Evolutionary conservation across 2,888 invertebrate species (phyloP).

Genomic region (Cheilosia urbana): DNA sequence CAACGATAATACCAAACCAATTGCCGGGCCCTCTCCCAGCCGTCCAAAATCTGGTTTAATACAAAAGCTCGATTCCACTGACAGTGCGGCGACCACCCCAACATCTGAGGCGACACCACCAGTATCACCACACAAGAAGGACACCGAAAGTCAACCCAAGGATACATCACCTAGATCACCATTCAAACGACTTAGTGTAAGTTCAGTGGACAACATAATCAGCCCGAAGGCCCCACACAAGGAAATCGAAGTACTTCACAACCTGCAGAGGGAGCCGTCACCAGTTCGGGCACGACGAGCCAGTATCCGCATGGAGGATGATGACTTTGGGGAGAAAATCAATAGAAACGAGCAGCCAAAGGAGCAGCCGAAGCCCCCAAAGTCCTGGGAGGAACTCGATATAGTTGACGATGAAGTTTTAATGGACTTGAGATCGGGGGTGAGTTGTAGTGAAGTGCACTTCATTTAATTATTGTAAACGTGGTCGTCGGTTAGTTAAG

Average conservation of each 20-base stretch:
- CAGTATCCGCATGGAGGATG: constrained; percentile 59
- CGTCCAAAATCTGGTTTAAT: constrained; percentile 30
- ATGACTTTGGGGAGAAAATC: constrained; percentile 52
- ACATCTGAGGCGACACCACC: constrained; percentile 62
- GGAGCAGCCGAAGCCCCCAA: constrained; percentile 76
- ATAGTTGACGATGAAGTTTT: constrained; percentile 86
- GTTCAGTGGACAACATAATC: constrained; percentile 84
- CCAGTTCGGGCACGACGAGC: constrained; percentile 83
- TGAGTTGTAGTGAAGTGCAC: constrained; percentile 81
- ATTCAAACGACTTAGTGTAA: constrained; percentile 80
- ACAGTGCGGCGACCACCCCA: constrained; percentile 43
- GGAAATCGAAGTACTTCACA: constrained; percentile 88
- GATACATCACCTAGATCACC: constrained; percentile 79
- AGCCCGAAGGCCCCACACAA: constrained; percentile 85
- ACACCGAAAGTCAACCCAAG: constrained; percentile 30
- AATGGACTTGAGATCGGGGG: constrained; percentile 89
- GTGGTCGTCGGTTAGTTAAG: no score
- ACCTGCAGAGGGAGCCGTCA: constrained; percentile 88
- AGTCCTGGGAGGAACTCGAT: constrained; percentile 87
- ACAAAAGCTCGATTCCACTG: constrained; percentile 23
- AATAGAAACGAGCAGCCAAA: constrained; percentile 75
- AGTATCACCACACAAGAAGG: constrained; percentile 69
- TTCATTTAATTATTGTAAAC: not conserved
- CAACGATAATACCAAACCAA: constrained; percentile 82
- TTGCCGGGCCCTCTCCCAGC: constrained; percentile 48